Percentiles rank a stretch among this genome's conserved stretches.
phyloP scores from a whole-genome alignment of 2,797 vertebrate species.

The Crocodylus rhombifer region DNA sequence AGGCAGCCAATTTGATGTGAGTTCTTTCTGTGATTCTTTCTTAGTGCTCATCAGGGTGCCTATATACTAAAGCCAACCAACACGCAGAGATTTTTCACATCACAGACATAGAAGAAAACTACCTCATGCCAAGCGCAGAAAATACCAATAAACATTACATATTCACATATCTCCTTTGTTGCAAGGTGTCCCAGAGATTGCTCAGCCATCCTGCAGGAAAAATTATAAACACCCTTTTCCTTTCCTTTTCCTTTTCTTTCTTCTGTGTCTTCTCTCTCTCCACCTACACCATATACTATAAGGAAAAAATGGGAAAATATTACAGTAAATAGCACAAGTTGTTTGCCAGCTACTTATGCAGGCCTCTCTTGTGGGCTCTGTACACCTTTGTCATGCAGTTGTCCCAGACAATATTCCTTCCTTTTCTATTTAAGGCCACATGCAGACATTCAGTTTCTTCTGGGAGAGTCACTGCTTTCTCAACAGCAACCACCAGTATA shows the following conservation, averaged over 20 bases:
- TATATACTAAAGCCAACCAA: conserved; percentile 72
- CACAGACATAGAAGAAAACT: conserved; percentile 74
- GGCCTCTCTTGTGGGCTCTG: neutral
- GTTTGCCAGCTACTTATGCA: neutral
- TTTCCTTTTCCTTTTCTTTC: conserved; percentile 57
- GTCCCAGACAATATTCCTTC: neutral
- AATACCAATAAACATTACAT: conserved; percentile 78
- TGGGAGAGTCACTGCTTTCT: too few relatives aligned
- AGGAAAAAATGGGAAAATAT: conserved; percentile 26
- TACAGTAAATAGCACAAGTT: conserved; percentile 24
- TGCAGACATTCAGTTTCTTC: too few relatives aligned
- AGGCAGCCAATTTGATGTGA: conserved; percentile 79
- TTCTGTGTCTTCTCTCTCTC: conserved; percentile 31
- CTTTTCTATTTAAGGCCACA: neutral
- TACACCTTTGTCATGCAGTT: neutral
- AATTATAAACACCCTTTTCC: conserved; percentile 67
- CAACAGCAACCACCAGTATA: too few relatives aligned
- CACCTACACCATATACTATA: conserved; percentile 4
- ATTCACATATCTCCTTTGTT: conserved; percentile 75
- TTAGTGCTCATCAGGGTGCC: conserved; percentile 74
- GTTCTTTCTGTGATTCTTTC: conserved; percentile 80
- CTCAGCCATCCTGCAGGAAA: conserved; percentile 66
- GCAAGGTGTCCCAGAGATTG: conserved; percentile 67
- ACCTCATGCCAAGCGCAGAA: conserved; percentile 63
- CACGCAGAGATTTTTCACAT: conserved; percentile 72